Base-by-base conservation (phyloP, 1,140 invertebrate species). In the Diorhabda carinulata region DNA sequence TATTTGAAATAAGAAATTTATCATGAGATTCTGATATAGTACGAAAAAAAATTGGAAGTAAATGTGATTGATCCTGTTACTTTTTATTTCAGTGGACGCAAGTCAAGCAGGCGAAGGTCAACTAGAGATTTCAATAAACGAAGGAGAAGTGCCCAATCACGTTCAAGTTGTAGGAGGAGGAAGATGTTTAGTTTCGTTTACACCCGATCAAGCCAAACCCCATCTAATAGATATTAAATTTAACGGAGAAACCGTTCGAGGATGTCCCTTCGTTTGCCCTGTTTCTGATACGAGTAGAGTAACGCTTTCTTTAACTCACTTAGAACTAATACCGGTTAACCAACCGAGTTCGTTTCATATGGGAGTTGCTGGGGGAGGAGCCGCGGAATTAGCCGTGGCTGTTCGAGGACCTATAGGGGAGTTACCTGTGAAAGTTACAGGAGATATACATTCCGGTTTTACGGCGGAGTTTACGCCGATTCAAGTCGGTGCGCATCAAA, bases 201-300 rank as follows among this genome's bases (percentile, higher is more conserved):
- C 95, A 8, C 97, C 98, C 10, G 95, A 98, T 79, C 87, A 91
- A 68, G 86, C 92, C 5, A 95, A 95, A 74, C 88, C 93, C 43
- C 97, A 99, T 83, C 87, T 92, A 72, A 97, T 99, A 75, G 96
- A 98, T 83, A 98, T 99, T 70, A 98, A 96, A 83, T 99, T 99
- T 83, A 99, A 99, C 82, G 94, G 94, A 60, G 93, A 97, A 84
- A 94, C 94, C 66, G 95, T 99, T 10, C 89, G 92, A 75, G 93
- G 92, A 61, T 96, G 94, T 80, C 94, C 95, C n/a, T 94, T 96
- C 78, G 85, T 92, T 47, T 93, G 92, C 77, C 87, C 90, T 67
- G 91, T 94, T 47, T 89, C 91, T 2, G 91, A 93, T 77, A 92
- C 90, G 58, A 92, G 90, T 70, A 85, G 92, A 74, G 91, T 93